Base-by-base conservation (phyloP, 2,113 vertebrate species). In the Limanda limanda region DNA sequence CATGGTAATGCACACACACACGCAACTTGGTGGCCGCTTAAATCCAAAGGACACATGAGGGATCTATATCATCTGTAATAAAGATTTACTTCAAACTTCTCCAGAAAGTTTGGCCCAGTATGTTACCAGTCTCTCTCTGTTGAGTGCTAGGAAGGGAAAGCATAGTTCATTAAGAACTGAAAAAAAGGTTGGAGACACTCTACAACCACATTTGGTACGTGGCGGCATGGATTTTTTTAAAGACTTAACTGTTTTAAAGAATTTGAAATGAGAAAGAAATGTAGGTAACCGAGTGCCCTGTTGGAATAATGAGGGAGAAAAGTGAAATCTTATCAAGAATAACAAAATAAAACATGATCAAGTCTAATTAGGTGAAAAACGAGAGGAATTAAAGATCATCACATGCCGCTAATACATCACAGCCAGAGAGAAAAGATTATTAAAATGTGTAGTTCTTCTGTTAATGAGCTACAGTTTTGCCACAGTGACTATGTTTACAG, bases 131-230 rank as follows among this genome's bases (percentile, higher is more conserved):
- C 74, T 75, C 74, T 68, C 74, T 75, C 74, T 63, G 31, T 76
- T 60, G 82, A 66, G 68, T 1, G 24, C 35, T 57, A 21, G 55
- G 58, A 72, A 79, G 71, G 68, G 66, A 78, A 68, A 69, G 68
- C 20, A 56, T 24, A 59, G 48, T 64, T 91, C 71, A 86, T 89
- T 82, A 86, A 83, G 31, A 78, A 70, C 54, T 40, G n/a, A 68
- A 31, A 42, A 42, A 42, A 12, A 67, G 7, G 47, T 15, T 55
- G 31, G 40, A 84, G 7, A 59, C 40, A 10, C 62, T 48, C 54
- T 52, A 24, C 3, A 55, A 42, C 57, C 48, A 66, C 45, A 47
- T 24, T 35, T 45, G 10, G 21, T 47, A 21, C 14, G 37, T 37
- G 47, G 40, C 25, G 25, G 17, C 0, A 24, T 74, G 17, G 37